Evolutionary conservation across 2,113 vertebrate species (phyloP).

Genomic region (Neomonachus schauinslandi): DNA sequence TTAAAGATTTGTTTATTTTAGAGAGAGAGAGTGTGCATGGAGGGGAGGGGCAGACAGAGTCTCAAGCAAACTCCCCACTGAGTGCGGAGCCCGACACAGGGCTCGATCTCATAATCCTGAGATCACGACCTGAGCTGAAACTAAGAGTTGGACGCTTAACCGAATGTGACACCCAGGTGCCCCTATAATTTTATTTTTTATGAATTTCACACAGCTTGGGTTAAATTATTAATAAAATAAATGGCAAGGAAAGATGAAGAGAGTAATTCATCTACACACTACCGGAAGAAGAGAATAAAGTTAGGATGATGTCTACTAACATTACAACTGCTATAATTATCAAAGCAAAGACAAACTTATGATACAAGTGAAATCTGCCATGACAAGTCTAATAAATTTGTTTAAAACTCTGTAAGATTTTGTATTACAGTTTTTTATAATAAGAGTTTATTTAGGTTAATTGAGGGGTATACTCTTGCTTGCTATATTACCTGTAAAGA

Average conservation of each 20-base stretch:
- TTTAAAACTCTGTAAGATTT: conserved; percentile 16
- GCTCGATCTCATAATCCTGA: not conserved
- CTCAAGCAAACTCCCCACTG: not conserved
- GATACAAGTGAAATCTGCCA: not conserved
- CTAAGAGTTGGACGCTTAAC: not conserved
- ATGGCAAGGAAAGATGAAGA: conserved; percentile 5
- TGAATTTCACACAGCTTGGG: not conserved
- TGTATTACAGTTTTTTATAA: not conserved
- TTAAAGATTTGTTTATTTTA: not conserved
- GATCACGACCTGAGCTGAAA: not conserved
- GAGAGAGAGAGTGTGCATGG: too few species aligned
- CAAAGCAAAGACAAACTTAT: conserved; percentile 1
- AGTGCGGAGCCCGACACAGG: not conserved
- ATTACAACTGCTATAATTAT: not conserved
- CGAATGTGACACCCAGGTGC: not conserved
- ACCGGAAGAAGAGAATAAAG: not conserved
- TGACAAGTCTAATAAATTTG: not conserved
- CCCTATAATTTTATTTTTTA: conserved; percentile 16
- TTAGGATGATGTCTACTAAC: not conserved
- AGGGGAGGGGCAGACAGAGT: not conserved
- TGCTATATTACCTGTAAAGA: not conserved
- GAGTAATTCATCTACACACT: not conserved
- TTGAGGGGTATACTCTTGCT: not conserved
- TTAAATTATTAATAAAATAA: conserved; percentile 26
- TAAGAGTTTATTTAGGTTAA: not conserved